phyloP scores from a whole-genome alignment of 2,888 invertebrate species.

The Platycheirus albimanus region DNA sequence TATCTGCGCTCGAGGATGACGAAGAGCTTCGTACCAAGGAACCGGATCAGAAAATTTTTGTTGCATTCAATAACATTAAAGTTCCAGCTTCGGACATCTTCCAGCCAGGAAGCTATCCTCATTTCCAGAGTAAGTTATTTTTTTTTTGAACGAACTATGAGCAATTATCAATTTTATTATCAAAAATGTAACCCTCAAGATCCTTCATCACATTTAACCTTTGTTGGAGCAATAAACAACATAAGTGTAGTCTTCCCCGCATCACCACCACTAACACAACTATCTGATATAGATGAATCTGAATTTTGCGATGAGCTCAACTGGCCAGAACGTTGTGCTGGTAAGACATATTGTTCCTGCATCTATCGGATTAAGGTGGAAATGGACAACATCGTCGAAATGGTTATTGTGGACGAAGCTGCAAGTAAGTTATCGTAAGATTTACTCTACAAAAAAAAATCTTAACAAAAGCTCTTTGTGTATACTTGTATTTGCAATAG shows the following conservation, averaged over 20 bases:
- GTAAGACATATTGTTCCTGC: slow-evolving; percentile 75
- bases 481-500: slow-evolving; percentile 75
- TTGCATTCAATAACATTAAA: slow-evolving; percentile 76
- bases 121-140: slow-evolving; percentile 77
- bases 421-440: slow-evolving; percentile 74
- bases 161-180: slow-evolving; percentile 30
- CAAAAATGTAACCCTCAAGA: slow-evolving; percentile 64
- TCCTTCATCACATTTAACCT: slow-evolving; percentile 69
- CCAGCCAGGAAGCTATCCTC: slow-evolving; percentile 74
- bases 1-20: slow-evolving; percentile 71
- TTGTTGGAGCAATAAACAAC: slow-evolving; percentile 86
- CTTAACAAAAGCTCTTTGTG: too few relatives aligned
- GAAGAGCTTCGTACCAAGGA: slow-evolving; percentile 65
- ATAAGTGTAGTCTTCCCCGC: slow-evolving; percentile 90
- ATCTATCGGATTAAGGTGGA: slow-evolving; percentile 77
- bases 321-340: slow-evolving; percentile 74
- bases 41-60: slow-evolving; percentile 77
- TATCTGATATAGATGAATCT: slow-evolving; percentile 77
- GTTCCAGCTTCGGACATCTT: slow-evolving; percentile 76
- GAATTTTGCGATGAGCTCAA: slow-evolving; percentile 77
- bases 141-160: slow-evolving; percentile 6
- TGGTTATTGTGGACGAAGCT: slow-evolving; percentile 79
- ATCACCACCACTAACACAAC: slow-evolving; percentile 90
- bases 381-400: slow-evolving; percentile 77
- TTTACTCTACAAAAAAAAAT: background rate